These are phyloP conservation scores for Penaeus japonicus DNA, from an alignment of 1,140 invertebrate species.

Conservation along the genomic window DNA sequence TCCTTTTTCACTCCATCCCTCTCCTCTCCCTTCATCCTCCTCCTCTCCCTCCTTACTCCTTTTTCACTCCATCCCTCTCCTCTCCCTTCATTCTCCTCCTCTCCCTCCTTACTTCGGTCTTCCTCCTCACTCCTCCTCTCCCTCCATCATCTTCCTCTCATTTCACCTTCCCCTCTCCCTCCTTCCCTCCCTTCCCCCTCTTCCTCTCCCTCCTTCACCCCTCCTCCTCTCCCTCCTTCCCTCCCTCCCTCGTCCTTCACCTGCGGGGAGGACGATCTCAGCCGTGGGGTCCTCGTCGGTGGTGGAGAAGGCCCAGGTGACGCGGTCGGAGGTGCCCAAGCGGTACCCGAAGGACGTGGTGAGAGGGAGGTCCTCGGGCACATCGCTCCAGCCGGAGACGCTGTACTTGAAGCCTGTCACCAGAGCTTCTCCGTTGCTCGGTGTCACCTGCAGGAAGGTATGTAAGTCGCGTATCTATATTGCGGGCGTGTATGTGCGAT, in stretches of 20 bases:
- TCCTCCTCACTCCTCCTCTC: too few species aligned
- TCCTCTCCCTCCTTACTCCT: too few species aligned
- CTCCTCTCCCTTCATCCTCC: too few species aligned
- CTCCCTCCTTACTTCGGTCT: too few species aligned
- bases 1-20: too few species aligned
- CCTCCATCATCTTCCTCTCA: too few species aligned
- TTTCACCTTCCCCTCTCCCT: too few species aligned
- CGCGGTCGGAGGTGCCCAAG: not conserved
- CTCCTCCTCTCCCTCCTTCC: too few species aligned
- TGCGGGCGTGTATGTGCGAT: too few species aligned
- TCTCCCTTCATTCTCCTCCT: too few species aligned
- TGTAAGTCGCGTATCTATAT: too few species aligned
- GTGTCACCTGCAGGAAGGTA: conserved; percentile 24
- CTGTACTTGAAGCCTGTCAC: conserved; percentile 28
- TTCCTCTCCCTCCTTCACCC: not conserved
- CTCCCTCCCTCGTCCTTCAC: not conserved
- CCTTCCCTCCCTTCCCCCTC: not conserved
- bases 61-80: too few species aligned
- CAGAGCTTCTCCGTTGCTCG: conserved; percentile 14
- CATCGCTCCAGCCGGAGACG: not conserved
- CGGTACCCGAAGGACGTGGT: conserved; percentile 17
- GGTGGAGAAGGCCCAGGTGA: not conserved
- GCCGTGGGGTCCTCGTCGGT: not conserved
- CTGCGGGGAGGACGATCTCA: conserved; percentile 7
- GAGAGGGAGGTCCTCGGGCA: not conserved